Base-by-base conservation (phyloP, 2,797 vertebrate genomes). In the Salmo trutta region DNA sequence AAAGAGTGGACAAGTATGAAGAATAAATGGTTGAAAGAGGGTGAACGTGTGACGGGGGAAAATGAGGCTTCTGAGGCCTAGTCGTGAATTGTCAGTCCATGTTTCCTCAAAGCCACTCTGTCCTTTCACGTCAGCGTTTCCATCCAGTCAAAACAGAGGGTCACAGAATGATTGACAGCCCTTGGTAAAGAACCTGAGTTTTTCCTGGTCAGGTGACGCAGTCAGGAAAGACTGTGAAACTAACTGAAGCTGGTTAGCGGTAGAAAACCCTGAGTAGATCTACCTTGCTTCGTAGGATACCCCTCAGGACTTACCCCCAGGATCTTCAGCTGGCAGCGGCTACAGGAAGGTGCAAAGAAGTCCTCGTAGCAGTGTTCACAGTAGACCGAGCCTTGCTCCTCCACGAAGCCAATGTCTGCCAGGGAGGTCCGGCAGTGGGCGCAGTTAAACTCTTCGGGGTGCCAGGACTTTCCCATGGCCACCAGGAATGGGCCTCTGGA, bases 361-460 rank as follows among this genome's bases (percentile, higher is more conserved):
- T 97, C 96, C 89, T 97, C 98, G 31, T 99, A 99, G 91, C 98
- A 99, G 80, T 94, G 94, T 87, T 98, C 97, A 36, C 98, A 99
- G 83, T 97, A 98, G 19, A 99, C 94, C 0, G 86, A 89, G 16
- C 96, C 97, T 15, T 95, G 95, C 87, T 99, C 98, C 90, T 98
- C 96, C 88, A 99, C 97, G 77, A 99, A 99, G 53, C 98, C 98
- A 72, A 96, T 92, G 56, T 98, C 96, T 1, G 96, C 96, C 93
- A 99, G 94, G 0, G 96, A 98, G 2, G 92, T 87, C 78, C 91
- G 95, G 93, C 98, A 99, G 79, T 98, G 97, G 73, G 93, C 91
- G 29, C 98, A 99, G 54, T 93, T 98, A 82, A 99, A 99, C 88
- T 99, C 98, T 79, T 99, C 98, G n/a, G 97, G 96, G 82, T 99